Evolutionary conservation across 2,113 vertebrate genomes (phyloP), one percentile per base, ranked within the genome.

Genomic region (Catagonus wagneri): DNA sequence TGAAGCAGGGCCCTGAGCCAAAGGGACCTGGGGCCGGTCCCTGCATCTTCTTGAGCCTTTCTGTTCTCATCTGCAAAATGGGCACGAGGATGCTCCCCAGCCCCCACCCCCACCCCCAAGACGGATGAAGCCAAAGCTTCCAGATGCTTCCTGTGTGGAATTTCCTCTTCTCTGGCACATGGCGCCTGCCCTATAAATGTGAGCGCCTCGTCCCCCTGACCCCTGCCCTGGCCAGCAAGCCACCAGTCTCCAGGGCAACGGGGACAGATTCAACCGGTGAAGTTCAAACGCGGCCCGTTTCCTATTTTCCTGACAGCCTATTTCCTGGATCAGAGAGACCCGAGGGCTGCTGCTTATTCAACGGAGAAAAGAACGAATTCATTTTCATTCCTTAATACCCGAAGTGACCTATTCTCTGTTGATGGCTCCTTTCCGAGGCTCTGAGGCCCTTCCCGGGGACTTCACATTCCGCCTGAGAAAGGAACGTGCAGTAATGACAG

Each of bases 261-360:
- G 90, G 94, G 94, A 69, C 6, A 2, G 95, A 96, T 97, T 95
- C 95, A 89, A 91, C 86, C 66, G 92, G 95, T 93, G 97, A 98
- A 97, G 98, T 97, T 98, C 98, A 97, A 98, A 98, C 1, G 76
- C 97, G 95, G 94, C 97, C 95, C 97, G 71, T 97, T 98, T 98
- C 98, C 98, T 97, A 92, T 96, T 98, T 98, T 96, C 96, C 97
- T 98, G 97, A 98, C 98, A 98, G 98, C 96, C 98, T 98, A 98
- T 98, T 98, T 98, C 98, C 98, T 98, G 98, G 98, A 98, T 98
- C 98, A 98, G 98, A 98, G 98, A 97, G 98, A 98, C 86, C 92
- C 95, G 96, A 98, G 96, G 96, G 96, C 93, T 93, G 98, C 98
- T 98, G 98, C 98, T 98, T 98, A 98, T 98, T 98, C 98, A 98